Conservation (phyloP, 2,113 vertebrate species). For the Sapajus apella region DNA sequence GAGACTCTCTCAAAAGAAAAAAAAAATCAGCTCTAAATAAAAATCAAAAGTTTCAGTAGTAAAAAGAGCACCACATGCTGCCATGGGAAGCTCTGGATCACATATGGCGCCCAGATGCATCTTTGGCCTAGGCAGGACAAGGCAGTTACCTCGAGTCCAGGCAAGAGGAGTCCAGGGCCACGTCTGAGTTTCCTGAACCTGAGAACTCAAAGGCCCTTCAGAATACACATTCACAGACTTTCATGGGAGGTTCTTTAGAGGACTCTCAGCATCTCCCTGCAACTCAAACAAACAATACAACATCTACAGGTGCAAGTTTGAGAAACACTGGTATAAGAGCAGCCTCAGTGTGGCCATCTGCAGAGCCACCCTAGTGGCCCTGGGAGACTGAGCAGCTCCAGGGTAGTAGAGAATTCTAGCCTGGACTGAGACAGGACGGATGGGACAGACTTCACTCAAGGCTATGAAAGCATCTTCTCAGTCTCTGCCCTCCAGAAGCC, state of each 20-base stretch:
- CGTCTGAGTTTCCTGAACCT: not conserved
- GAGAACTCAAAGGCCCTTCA: not conserved
- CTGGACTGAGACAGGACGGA: not conserved
- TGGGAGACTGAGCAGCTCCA: rapidly evolving
- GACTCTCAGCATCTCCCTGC: not conserved
- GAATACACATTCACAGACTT: not conserved
- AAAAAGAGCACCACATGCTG: not conserved
- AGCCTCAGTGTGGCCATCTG: rapidly evolving
- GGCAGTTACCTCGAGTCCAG: not conserved
- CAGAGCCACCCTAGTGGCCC: not conserved
- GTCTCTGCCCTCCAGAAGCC: not conserved
- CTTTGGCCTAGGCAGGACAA: not conserved
- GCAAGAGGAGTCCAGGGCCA: not conserved
- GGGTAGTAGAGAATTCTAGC: not conserved
- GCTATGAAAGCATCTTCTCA: not conserved
- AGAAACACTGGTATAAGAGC: not conserved
- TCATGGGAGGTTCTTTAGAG: not conserved
- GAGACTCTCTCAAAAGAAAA: too few relatives aligned
- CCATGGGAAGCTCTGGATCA: rapidly evolving
- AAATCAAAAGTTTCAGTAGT: not conserved
- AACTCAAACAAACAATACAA: not conserved
- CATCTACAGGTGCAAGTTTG: not conserved
- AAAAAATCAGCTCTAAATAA: not conserved
- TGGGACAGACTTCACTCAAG: not conserved
- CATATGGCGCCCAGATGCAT: rapidly evolving